Conservation (phyloP, 2,888 invertebrate species). For the Pherbina coryleti region DNA sequence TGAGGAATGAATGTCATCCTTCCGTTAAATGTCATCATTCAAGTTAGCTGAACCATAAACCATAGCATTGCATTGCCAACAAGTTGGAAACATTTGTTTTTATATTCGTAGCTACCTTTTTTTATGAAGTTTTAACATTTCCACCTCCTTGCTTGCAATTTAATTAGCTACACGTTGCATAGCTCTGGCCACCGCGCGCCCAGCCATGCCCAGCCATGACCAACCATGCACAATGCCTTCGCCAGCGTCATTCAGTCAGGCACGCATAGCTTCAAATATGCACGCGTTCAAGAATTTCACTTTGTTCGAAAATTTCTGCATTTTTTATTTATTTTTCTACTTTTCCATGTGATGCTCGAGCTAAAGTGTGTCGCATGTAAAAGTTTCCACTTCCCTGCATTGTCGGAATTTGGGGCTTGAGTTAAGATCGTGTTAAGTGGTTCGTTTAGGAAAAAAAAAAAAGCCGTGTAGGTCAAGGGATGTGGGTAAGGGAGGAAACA, state of each 20-base stretch:
- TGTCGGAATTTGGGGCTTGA: too few species aligned
- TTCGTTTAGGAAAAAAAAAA: too few species aligned
- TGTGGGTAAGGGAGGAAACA: too few species aligned
- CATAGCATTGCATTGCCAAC: conserved; percentile 23
- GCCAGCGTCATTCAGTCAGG: not conserved
- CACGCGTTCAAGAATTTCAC: conserved; percentile 12
- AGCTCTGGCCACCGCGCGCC: conserved; percentile 8
- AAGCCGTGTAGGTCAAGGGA: too few species aligned
- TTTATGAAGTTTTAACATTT: conserved; percentile 10
- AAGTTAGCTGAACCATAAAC: conserved; percentile 17
- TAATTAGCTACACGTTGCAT: conserved; percentile 27
- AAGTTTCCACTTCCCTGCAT: not conserved
- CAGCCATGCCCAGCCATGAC: not conserved
- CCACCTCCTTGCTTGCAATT: conserved; percentile 28
- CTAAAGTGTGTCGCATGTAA: not conserved
- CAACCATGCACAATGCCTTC: not conserved
- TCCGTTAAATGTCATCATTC: conserved; percentile 36
- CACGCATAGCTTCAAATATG: conserved; percentile 13
- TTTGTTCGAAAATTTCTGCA: not conserved
- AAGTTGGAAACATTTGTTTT: conserved; percentile 17
- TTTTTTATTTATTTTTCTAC: not conserved
- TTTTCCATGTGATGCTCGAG: not conserved
- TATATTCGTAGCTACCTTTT: not conserved
- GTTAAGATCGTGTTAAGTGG: too few species aligned
- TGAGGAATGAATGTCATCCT: conserved; percentile 23